Conservation (phyloP, 1,140 invertebrate species). For the Melitaea cinxia region DNA sequence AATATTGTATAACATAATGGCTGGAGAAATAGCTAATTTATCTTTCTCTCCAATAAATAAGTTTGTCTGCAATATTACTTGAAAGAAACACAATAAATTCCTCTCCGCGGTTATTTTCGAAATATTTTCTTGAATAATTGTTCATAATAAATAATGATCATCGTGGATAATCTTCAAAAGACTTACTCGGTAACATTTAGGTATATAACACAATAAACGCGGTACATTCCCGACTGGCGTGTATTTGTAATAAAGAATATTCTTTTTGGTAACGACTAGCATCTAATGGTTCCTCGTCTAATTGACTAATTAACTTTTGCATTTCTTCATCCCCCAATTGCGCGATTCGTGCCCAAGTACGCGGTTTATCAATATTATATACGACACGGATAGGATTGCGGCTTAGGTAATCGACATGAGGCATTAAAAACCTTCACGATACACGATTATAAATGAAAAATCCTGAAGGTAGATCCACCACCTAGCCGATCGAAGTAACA, state of each 20-base stretch:
- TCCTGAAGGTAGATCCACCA: conserved; percentile 33
- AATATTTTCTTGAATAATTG: too few species aligned
- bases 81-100: too few species aligned
- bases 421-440: conserved; percentile 21
- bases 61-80: too few species aligned
- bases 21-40: too few species aligned
- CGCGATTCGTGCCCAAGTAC: conserved; percentile 27
- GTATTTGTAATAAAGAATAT: not conserved
- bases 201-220: too few species aligned
- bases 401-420: conserved; percentile 25
- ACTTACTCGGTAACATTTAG: too few species aligned
- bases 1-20: too few species aligned
- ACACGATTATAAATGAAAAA: conserved; percentile 20
- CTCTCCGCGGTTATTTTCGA: too few species aligned
- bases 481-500: conserved; percentile 21
- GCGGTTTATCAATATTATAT: conserved; percentile 14
- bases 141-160: too few species aligned
- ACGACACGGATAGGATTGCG: conserved; percentile 10
- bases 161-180: too few species aligned
- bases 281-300: not conserved
- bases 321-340: conserved; percentile 7
- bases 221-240: not conserved
- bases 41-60: too few species aligned
- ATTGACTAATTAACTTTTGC: not conserved
- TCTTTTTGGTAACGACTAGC: not conserved